phyloP scores from a whole-genome alignment of 2,113 vertebrate genomes.

The Chunga burmeisteri region DNA sequence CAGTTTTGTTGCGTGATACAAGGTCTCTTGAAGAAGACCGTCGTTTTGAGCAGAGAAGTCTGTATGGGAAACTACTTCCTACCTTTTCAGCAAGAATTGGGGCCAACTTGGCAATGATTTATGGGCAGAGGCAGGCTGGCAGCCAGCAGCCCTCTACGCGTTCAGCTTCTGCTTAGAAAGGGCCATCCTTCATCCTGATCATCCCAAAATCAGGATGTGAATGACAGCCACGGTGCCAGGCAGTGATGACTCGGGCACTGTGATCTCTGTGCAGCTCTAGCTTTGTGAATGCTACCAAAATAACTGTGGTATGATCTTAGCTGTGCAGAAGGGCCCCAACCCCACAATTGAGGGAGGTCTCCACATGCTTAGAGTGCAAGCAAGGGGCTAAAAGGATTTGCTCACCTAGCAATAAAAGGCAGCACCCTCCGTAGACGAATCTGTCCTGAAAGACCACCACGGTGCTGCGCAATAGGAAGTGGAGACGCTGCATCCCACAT shows the following conservation, averaged over 20 bases:
- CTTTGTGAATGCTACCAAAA: not conserved
- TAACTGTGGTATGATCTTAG: not conserved
- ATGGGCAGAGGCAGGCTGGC: not conserved
- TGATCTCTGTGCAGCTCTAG: not conserved
- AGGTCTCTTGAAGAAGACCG: not conserved
- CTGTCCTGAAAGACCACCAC: not conserved
- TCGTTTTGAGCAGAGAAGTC: not conserved
- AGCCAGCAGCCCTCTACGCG: not conserved
- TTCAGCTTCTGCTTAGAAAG: not conserved
- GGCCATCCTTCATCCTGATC: not conserved
- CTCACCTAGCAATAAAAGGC: not conserved
- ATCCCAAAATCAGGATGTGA: not conserved
- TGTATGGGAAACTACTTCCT: not conserved
- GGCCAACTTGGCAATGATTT: not conserved
- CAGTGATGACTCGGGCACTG: not conserved
- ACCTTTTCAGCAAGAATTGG: not conserved
- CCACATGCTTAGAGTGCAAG: not conserved
- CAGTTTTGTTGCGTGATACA: not conserved
- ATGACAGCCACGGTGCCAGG: rapidly evolving
- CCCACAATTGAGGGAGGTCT: not conserved
- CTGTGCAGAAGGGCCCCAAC: not conserved
- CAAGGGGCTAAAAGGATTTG: not conserved
- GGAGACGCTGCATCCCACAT: not conserved
- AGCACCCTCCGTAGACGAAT: not conserved
- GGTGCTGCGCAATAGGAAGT: not conserved